Evolutionary conservation across 92 coral and sea anemone species (phyloP), one percentile per base, ranked within the genome.

Genomic region (Nematostella vectensis): DNA sequence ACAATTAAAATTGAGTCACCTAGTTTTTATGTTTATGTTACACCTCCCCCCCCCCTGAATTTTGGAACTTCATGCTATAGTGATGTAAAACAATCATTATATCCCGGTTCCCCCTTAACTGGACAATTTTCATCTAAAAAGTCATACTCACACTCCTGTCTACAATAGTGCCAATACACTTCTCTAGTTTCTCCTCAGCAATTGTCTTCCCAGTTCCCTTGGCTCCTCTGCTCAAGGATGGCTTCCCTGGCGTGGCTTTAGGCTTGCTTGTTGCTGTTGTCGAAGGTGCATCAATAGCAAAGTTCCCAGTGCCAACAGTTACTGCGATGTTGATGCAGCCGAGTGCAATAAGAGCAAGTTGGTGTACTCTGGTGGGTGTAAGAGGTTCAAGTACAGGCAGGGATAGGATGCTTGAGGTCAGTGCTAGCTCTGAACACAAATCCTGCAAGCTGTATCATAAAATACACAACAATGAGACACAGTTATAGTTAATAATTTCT

Each of bases 331-430:
- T 82, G 31, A 93, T 62, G 31, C 93, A 81, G 24, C 76, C 67
- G 60, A 93, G 63, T 25, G 93, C 95, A 71, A 93, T 58, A 44
- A 86, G 55, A 49, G 81, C 69, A 48, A 93, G 70, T 56, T 93
- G 78, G 66, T 93, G 72, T 31, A 93, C 57, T 25, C 99, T 89
- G 37, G 57, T 68, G 54, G 73, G 69, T 11, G 86, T 63, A 25
- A 93, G 63, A 0, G 99, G 99, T 55, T 93, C 99, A 38, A 93
- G 77, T 15, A 93, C 78, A 2, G 99, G 99, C 58, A 93, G 70
- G 44, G 96, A 86, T 24, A 76, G 69, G 27, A 93, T 73, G 48
- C 89, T 77, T 38, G 85, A 75, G 47, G 86, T 56, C 22, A 86
- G 54, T 26, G 68, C 56, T 58, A 93, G 50, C 65, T 93, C 99